These are phyloP conservation scores for Drosophila ananassae DNA, from an alignment of 1,140 invertebrate species.

Conservation along the genomic window DNA sequence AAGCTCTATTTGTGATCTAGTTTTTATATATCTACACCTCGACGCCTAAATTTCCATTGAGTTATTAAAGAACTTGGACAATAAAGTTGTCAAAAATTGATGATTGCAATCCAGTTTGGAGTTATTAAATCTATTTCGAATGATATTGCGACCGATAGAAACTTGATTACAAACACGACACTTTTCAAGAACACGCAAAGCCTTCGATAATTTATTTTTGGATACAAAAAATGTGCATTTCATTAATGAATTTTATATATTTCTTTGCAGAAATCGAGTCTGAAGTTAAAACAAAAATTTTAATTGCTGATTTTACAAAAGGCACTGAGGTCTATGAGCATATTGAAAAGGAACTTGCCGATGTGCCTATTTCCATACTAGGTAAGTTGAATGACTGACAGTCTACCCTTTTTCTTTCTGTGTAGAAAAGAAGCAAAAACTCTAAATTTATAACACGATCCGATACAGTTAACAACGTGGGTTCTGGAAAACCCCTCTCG, in stretches of 20 bases:
- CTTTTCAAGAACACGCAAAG: constrained; percentile 20
- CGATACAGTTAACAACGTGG: constrained; percentile 95
- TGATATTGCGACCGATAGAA: constrained; percentile 8
- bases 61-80: not conserved
- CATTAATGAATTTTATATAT: not conserved
- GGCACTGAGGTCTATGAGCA: constrained; percentile 88
- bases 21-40: no score
- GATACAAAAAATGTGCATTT: not conserved
- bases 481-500: constrained; percentile 90
- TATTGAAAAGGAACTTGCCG: constrained; percentile 88
- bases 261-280: constrained; percentile 73
- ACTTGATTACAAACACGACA: constrained; percentile 1
- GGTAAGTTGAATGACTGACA: constrained; percentile 85
- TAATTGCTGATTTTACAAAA: constrained; percentile 91
- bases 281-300: constrained; percentile 89
- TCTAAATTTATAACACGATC: not conserved
- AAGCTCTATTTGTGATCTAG: no score
- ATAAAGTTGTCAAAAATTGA: constrained; percentile 2
- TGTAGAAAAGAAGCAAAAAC: not conserved
- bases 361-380: constrained; percentile 91
- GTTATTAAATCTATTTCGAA: not conserved
- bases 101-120: not conserved
- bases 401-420: not conserved
- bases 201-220: not conserved
- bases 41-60: no score